phyloP scores from a whole-genome alignment of 1,140 invertebrate genomes.

The Eriocheir sinensis region DNA sequence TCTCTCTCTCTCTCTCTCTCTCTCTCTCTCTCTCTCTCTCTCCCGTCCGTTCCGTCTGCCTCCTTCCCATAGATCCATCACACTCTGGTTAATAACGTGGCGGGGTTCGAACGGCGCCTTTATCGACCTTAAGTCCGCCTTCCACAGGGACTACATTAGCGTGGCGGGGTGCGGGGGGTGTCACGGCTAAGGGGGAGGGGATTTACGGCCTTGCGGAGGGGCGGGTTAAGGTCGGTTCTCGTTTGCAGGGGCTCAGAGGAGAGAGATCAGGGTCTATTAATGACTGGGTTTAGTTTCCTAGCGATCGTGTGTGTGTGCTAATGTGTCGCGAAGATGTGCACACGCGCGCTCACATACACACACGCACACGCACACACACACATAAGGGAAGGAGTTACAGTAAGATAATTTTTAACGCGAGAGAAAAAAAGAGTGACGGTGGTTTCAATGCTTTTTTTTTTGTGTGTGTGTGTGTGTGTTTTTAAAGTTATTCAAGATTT shows the following conservation, averaged over 20 bases:
- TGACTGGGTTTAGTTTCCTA: constrained; percentile 10
- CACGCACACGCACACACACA: background rate
- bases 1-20: background rate
- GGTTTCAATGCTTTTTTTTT: too few relatives aligned
- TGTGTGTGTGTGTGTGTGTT: too few relatives aligned
- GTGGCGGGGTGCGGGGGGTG: background rate
- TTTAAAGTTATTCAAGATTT: too few relatives aligned
- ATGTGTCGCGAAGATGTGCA: background rate
- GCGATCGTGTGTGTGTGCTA: background rate
- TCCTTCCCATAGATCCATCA: constrained; percentile 73
- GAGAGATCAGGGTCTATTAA: constrained; percentile 43
- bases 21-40: background rate
- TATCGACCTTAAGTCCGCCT: constrained; percentile 28
- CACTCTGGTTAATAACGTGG: constrained; percentile 64
- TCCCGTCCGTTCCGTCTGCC: constrained; percentile 44
- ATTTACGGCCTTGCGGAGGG: background rate
- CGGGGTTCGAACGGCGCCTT: background rate
- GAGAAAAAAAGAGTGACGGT: too few relatives aligned
- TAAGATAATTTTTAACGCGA: background rate
- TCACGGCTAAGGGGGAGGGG: background rate
- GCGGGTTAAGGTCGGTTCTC: constrained; percentile 28
- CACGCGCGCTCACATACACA: background rate
- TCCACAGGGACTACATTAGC: constrained; percentile 30
- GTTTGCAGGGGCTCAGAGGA: background rate
- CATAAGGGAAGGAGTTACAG: too few relatives aligned